These are phyloP conservation scores for Coptodon rendalli DNA, from an alignment of 2,113 vertebrate species.

Conservation along the genomic window DNA sequence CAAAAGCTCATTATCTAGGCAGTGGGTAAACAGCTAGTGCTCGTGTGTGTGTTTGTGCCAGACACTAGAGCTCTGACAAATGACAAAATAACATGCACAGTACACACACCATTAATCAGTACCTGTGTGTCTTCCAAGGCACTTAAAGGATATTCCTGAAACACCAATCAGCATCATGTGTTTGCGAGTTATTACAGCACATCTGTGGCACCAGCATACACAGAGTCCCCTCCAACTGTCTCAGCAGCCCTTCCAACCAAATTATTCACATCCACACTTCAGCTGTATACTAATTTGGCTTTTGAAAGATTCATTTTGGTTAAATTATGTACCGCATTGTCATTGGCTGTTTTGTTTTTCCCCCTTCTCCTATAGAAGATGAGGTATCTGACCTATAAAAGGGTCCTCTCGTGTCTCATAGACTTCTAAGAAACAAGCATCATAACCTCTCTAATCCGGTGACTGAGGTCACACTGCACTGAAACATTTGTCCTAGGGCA, in stretches of 20 bases:
- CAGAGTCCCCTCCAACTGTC: neutral
- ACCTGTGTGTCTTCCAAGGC: neutral
- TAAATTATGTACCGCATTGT: neutral
- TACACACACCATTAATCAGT: neutral
- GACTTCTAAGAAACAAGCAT: constrained; percentile 10
- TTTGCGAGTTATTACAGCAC: neutral
- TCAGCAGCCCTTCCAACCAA: neutral
- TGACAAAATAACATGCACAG: neutral
- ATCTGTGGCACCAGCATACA: neutral
- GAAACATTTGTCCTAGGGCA: constrained; percentile 32
- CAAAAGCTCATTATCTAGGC: neutral
- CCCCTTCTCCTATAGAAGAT: neutral
- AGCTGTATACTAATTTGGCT: neutral
- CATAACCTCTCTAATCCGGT: constrained; percentile 9
- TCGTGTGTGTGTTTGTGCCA: neutral
- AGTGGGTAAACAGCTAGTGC: neutral
- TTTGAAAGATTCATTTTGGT: neutral
- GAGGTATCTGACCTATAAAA: neutral
- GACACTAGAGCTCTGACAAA: neutral
- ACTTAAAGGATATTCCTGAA: neutral
- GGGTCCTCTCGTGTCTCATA: neutral
- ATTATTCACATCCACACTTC: neutral
- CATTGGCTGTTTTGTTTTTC: neutral
- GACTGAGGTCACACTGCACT: constrained; percentile 10
- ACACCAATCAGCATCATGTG: neutral